Base-by-base conservation (phyloP, 2,888 invertebrate genomes). In the Actias luna region DNA sequence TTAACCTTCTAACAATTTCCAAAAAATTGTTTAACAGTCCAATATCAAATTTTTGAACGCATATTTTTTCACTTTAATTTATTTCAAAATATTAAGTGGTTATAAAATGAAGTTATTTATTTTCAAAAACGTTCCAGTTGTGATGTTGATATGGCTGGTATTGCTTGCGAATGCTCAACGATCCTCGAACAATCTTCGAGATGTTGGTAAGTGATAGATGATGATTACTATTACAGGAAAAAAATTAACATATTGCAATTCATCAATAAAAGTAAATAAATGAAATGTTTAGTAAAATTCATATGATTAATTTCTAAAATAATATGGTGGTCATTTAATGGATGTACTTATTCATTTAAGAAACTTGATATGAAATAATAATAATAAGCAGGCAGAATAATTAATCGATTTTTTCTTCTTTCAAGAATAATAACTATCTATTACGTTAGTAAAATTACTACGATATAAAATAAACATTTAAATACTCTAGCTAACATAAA, bases 91-190 rank as follows among this genome's bases (percentile, higher is more conserved):
- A 25, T 8, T 46, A 50, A 36, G 62, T 67, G 62, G 33, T 68
- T 66, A 67, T 66, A 87, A 80, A 75, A 89, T 88, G 85, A 84
- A 80, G 78, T 83, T 84, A 64, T 69, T 87, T 16, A 29, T 55
- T 73, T 80, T 84, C 65, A 77, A 82, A 65, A 84, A 84, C 70
- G 76, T 91, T 69, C 85, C 84, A 31, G 84, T 87, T 86, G 87
- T 92, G 69, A 68, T 93, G 67, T 70, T 93, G 75, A 82, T 92
- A 69, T 88, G 86, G 42, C 72, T 93, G 71, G 84, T 92, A 70
- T 77, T 92, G 63, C 74, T 93, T 70, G 89, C 85, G 52, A 89
- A 83, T 78, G 92, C 92, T 60, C 93, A 93, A 78, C 88, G 89
- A 74, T 73, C 86, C 12, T 81, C 89, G 0, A 85, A 84, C 68